A percentile compares a stretch with the other conserved stretches of the same genome.
Conservation (phyloP, 2,888 invertebrate species). For the Cantharis flavilabris region DNA sequence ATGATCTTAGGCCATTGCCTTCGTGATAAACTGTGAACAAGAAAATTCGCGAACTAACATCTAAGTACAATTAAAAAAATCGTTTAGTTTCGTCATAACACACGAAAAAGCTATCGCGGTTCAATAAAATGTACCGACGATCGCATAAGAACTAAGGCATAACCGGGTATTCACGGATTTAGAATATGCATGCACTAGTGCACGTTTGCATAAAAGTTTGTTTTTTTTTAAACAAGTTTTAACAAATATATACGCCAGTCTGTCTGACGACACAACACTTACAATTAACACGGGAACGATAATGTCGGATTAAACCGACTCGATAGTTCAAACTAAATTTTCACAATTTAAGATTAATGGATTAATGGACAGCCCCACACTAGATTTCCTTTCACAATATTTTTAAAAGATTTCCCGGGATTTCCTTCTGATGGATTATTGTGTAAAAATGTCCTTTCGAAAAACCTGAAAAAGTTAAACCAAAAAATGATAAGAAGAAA, state of each 20-base stretch:
- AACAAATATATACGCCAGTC: slow-evolving; percentile 43
- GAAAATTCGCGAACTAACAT: slow-evolving; percentile 50
- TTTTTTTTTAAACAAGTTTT: slow-evolving; percentile 32
- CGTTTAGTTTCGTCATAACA: slow-evolving; percentile 49
- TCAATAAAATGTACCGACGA: slow-evolving; percentile 36
- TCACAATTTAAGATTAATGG: slow-evolving; percentile 15
- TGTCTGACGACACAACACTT: slow-evolving; percentile 47
- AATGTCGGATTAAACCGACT: slow-evolving; percentile 17
- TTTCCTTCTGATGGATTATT: too few relatives aligned
- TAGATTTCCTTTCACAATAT: too few relatives aligned
- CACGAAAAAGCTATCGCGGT: slow-evolving; percentile 22
- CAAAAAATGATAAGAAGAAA: too few relatives aligned
- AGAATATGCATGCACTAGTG: slow-evolving; percentile 52
- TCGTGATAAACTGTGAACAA: slow-evolving; percentile 45
- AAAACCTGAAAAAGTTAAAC: too few relatives aligned
- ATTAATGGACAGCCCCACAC: too few relatives aligned
- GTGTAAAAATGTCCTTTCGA: too few relatives aligned
- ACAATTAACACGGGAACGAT: slow-evolving; percentile 46
- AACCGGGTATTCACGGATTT: slow-evolving; percentile 53
- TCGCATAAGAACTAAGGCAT: slow-evolving; percentile 53
- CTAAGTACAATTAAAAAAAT: slow-evolving; percentile 55
- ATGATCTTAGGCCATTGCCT: slow-evolving; percentile 37
- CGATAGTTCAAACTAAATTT: slow-evolving; percentile 13
- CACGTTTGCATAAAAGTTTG: slow-evolving; percentile 38
- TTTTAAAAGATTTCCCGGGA: too few relatives aligned